phyloP scores from a whole-genome alignment of 2,113 vertebrate species.

The Sinocyclocheilus maitianheensis region DNA sequence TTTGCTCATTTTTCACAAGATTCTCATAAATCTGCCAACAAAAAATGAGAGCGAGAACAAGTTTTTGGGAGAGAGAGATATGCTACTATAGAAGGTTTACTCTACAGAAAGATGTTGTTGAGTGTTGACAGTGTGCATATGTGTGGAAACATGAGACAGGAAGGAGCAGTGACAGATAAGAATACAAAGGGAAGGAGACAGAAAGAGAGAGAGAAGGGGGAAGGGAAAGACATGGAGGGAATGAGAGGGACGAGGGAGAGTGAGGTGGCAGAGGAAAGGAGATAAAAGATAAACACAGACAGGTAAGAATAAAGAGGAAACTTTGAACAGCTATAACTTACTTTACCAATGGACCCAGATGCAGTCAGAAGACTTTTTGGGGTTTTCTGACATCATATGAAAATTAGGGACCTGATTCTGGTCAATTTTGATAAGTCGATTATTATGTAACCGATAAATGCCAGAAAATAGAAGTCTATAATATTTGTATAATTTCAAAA shows the following conservation, averaged over 20 bases:
- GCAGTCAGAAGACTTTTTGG: not conserved
- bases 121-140: conserved; percentile 46
- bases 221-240: not conserved
- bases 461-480: not conserved
- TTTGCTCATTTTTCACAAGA: conserved; percentile 24
- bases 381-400: not conserved
- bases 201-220: not conserved
- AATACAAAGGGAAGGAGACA: conserved; percentile 41
- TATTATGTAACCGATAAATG: not conserved
- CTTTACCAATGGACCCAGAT: not conserved
- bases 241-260: not conserved
- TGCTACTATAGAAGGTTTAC: not conserved
- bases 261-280: not conserved
- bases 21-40: conserved; percentile 18
- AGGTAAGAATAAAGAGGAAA: conserved; percentile 8
- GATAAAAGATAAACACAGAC: not conserved
- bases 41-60: not conserved
- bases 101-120: conserved; percentile 43
- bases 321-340: not conserved
- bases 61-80: conserved; percentile 7
- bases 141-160: conserved; percentile 47
- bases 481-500: too few relatives aligned
- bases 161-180: conserved; percentile 49
- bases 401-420: not conserved
- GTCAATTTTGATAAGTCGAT: not conserved